These are phyloP conservation scores for Eulemur albifrons DNA, from an alignment of 2,797 vertebrate species.

Conservation along the genomic window DNA sequence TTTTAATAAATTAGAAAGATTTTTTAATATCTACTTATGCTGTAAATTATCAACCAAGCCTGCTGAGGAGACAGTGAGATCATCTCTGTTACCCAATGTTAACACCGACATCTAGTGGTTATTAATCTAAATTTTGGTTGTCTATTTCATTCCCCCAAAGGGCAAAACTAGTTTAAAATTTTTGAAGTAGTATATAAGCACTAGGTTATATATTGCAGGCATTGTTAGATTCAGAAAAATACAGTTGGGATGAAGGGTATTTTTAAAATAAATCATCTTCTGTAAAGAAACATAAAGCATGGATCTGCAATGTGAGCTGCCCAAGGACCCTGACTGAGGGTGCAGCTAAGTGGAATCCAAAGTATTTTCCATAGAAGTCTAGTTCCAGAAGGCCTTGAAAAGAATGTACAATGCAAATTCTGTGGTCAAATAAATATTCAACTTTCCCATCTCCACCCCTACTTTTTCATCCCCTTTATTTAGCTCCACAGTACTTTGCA, in stretches of 20 bases:
- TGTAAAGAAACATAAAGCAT: background rate
- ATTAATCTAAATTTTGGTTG: conserved; percentile 47
- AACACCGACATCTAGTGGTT: conserved; percentile 70
- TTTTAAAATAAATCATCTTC: background rate
- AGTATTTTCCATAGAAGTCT: background rate
- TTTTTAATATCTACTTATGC: conserved; percentile 31
- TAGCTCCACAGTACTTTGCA: background rate
- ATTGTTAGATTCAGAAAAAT: background rate
- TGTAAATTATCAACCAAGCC: conserved; percentile 40
- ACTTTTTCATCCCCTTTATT: background rate
- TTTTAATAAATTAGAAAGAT: background rate
- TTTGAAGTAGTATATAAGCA: background rate
- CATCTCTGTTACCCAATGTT: conserved; percentile 19
- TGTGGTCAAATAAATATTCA: background rate
- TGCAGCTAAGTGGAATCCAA: background rate
- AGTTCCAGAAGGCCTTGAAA: background rate
- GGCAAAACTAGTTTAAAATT: background rate
- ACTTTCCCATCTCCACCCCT: background rate
- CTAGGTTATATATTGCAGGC: background rate
- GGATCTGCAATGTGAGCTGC: background rate
- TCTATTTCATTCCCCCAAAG: background rate
- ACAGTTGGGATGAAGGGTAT: background rate
- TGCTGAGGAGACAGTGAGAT: conserved; percentile 29
- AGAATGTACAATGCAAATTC: background rate
- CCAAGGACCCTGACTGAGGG: background rate